These are phyloP conservation scores for Hyposmocoma kahamanoa DNA, from an alignment of 1,140 invertebrate species.

Conservation along the genomic window DNA sequence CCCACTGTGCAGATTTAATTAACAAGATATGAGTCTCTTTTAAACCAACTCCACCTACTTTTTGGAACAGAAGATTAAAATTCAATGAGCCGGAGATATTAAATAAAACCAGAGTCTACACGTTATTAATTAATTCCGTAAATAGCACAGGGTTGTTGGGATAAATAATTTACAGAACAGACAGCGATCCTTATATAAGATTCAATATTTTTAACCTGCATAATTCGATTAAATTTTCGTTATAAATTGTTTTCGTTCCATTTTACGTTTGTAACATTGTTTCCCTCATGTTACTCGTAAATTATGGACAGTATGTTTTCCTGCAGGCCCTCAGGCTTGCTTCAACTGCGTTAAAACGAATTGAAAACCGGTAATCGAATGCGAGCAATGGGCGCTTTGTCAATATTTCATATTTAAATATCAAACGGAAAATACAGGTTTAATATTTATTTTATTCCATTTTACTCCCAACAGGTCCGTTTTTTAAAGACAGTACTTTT, in stretches of 20 bases:
- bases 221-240: slow-evolving; percentile 60
- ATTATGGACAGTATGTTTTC: slow-evolving; percentile 68
- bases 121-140: neutral
- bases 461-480: slow-evolving; percentile 37
- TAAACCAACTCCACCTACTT: slow-evolving; percentile 58
- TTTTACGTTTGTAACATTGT: slow-evolving; percentile 64
- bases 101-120: slow-evolving; percentile 19
- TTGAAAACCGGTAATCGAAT: slow-evolving; percentile 71
- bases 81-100: slow-evolving; percentile 46
- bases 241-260: slow-evolving; percentile 65
- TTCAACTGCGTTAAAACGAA: slow-evolving; percentile 62
- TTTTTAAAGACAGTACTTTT: slow-evolving; percentile 31
- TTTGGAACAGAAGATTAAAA: slow-evolving; percentile 55
- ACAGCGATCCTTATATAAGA: neutral
- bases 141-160: neutral
- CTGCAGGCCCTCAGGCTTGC: slow-evolving; percentile 55
- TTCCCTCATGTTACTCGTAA: slow-evolving; percentile 60
- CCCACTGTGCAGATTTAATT: slow-evolving; percentile 68
- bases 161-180: neutral
- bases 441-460: slow-evolving; percentile 49
- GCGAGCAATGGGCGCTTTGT: slow-evolving; percentile 60
- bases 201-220: slow-evolving; percentile 38
- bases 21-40: slow-evolving; percentile 69
- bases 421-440: slow-evolving; percentile 46
- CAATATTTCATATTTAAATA: slow-evolving; percentile 71